Base-by-base conservation (phyloP, 2,797 vertebrate species). In the Molossus molossus region DNA sequence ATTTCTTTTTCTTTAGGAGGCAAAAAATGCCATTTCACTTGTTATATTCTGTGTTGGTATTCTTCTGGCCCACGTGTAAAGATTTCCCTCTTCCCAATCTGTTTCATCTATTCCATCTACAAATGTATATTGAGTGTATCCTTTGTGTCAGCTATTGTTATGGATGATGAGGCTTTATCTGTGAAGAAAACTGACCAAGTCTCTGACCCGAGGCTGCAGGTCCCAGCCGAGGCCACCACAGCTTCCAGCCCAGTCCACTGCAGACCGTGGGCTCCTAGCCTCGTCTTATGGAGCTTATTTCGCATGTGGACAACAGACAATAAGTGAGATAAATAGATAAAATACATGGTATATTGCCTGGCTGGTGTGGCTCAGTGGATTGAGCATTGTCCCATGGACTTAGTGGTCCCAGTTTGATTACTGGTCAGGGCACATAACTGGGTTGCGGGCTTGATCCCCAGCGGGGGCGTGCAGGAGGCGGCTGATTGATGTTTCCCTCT, bases 21-120 rank as follows among this genome's bases (percentile, higher is more conserved):
- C 50, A 55, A 70, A 73, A 84, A 93, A 80, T 84, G 40, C 77
- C 60, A 73, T 91, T 95, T 92, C 33, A 82, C n/a, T 95, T 87
- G 62, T 72, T 60, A 60, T 86, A 48, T 13, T 75, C 20, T 67
- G 37, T 90, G 89, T 91, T 76, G 50, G 23, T 90, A 27, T 81
- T 87, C 90, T 91, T 94, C 65, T 76, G 86, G 37, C 75, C 55
- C 40, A 40, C 29, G 33, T 83, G 20, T 83, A 69, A 91, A 90
- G 70, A 86, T 80, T 79, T 70, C 20, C 50, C 15, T 60, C 83
- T 92, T 82, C 10, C 14, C 57, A 65, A 53, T 69, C 29, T 80
- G 80, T 73, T 96, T 85, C 25, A 57, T 81, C 91, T 23, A 62
- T 95, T 97, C 65, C 53, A 33, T 90, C n/a, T 86, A 48, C 67